Evolutionary conservation across 2,113 vertebrate species (phyloP).

Genomic region (Microtus montanus): DNA sequence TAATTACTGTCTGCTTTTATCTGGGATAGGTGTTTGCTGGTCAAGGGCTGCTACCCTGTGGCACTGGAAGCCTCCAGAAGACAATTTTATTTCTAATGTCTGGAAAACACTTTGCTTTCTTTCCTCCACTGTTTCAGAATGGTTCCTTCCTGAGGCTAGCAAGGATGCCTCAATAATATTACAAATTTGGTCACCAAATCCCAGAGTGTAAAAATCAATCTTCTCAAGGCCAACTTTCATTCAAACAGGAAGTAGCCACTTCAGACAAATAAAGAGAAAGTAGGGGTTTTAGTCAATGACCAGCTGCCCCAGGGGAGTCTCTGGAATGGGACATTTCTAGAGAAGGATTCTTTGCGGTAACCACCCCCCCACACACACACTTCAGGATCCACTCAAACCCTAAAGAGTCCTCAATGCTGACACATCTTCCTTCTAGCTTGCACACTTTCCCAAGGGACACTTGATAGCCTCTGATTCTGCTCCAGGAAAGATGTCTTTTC

Average conservation of each 20-base stretch:
- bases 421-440: not conserved
- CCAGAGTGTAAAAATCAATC: not conserved
- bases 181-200: not conserved
- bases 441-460: not conserved
- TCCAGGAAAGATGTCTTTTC: constrained; percentile 32
- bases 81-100: constrained; percentile 59
- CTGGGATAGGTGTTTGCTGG: constrained; percentile 63
- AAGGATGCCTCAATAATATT: not conserved
- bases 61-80: constrained; percentile 55
- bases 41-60: constrained; percentile 56
- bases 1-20: constrained; percentile 75
- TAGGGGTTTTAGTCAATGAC: constrained; percentile 5
- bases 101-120: not conserved
- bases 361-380: too few species aligned
- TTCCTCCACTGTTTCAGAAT: not conserved
- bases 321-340: constrained; percentile 9
- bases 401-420: not conserved
- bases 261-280: constrained; percentile 7
- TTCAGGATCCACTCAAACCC: constrained; percentile 34
- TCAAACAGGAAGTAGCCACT: not conserved
- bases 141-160: constrained; percentile 8
- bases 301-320: not conserved
- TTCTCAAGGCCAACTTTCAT: not conserved
- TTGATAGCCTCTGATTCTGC: not conserved
- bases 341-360: not conserved